phyloP scores from a whole-genome alignment of 2,113 vertebrate genomes.

The Xiphophorus hellerii region DNA sequence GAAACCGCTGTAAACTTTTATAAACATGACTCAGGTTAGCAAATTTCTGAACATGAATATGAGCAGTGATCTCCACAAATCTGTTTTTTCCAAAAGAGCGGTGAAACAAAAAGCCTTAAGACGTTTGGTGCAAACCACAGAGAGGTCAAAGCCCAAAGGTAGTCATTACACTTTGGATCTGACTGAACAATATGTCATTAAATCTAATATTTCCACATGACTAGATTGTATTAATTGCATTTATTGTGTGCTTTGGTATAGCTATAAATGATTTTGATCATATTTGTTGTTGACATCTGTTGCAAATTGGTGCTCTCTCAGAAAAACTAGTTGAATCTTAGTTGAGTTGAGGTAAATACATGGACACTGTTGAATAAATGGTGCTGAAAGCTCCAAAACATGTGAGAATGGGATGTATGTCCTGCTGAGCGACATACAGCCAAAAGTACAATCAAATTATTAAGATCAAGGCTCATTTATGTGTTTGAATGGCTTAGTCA shows the following conservation, averaged over 20 bases:
- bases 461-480: background rate
- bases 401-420: background rate
- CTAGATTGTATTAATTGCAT: background rate
- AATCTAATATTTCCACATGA: background rate
- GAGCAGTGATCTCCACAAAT: too few species aligned
- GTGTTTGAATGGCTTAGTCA: background rate
- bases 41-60: too few species aligned
- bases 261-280: too few species aligned
- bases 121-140: too few species aligned
- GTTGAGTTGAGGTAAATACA: background rate
- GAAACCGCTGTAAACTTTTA: too few species aligned
- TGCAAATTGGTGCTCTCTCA: background rate
- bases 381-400: background rate
- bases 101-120: too few species aligned
- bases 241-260: background rate
- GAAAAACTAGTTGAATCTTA: background rate
- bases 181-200: background rate
- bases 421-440: background rate
- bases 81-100: too few species aligned
- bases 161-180: background rate
- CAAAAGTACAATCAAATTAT: background rate
- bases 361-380: too few species aligned
- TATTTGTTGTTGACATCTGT: too few species aligned
- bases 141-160: too few species aligned
- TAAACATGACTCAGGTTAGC: too few species aligned